phyloP scores from a whole-genome alignment of 2,113 vertebrate species.

The Alectura lathami region DNA sequence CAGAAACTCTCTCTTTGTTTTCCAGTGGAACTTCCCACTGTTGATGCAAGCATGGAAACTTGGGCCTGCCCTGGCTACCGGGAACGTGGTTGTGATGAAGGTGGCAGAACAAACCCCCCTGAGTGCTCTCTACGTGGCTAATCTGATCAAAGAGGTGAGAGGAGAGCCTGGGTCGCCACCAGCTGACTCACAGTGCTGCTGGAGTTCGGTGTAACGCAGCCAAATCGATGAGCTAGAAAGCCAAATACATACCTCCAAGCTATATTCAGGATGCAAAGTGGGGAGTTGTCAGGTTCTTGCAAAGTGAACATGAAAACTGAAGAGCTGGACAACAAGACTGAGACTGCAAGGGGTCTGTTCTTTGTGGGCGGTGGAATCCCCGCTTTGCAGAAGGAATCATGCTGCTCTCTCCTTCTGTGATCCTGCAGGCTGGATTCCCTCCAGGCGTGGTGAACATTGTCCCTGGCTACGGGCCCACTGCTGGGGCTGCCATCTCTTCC shows the following conservation, averaged over 20 bases:
- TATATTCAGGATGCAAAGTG: not conserved
- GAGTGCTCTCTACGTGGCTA: slow-evolving; percentile 91
- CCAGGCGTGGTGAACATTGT: slow-evolving; percentile 97
- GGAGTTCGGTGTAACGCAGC: accelerated
- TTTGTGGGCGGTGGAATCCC: not conserved
- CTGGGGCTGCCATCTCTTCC: slow-evolving; percentile 89
- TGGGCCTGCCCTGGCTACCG: slow-evolving; percentile 92
- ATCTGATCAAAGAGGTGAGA: slow-evolving; percentile 89
- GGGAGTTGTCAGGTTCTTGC: not conserved
- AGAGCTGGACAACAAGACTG: not conserved
- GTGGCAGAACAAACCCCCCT: slow-evolving; percentile 93
- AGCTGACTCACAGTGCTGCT: not conserved
- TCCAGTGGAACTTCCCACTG: slow-evolving; percentile 95
- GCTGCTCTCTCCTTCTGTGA: not conserved
- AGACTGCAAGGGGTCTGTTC: not conserved
- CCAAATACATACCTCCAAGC: not conserved
- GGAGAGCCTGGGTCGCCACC: not conserved
- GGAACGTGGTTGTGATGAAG: slow-evolving; percentile 97
- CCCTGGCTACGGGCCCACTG: slow-evolving; percentile 88
- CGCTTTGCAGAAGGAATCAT: accelerated
- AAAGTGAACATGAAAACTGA: not conserved
- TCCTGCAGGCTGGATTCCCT: slow-evolving; percentile 90
- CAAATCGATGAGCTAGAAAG: not conserved
- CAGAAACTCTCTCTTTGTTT: not conserved
- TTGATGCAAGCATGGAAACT: slow-evolving; percentile 96